Percentiles rank a stretch among this genome's conserved stretches.
Conservation (phyloP, 1,140 invertebrate species). For the Papilio aristodemus region DNA sequence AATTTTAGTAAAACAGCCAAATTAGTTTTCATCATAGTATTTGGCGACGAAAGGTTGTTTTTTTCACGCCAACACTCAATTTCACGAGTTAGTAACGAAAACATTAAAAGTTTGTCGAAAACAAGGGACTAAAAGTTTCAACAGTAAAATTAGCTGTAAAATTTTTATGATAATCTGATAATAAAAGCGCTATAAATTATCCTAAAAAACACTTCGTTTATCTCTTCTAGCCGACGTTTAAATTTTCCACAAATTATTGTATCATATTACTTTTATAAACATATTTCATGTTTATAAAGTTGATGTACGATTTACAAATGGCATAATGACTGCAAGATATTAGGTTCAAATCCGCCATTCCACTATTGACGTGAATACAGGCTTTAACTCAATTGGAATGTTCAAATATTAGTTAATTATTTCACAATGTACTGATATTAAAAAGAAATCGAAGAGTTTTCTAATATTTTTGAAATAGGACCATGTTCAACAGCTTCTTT, state of each 20-base stretch:
- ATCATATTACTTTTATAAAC: too few relatives aligned
- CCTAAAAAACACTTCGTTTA: background rate
- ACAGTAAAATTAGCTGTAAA: constrained; percentile 17
- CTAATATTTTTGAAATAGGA: too few relatives aligned
- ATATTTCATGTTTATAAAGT: too few relatives aligned
- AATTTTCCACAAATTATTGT: background rate
- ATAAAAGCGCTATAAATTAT: constrained; percentile 7
- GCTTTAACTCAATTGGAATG: too few relatives aligned
- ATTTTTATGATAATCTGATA: constrained; percentile 18
- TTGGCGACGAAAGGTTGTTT: constrained; percentile 3
- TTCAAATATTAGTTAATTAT: too few relatives aligned
- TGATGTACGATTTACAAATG: too few relatives aligned
- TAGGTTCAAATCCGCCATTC: too few relatives aligned
- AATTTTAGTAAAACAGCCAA: background rate
- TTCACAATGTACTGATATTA: too few relatives aligned
- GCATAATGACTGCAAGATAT: too few relatives aligned
- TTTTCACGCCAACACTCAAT: constrained; percentile 21
- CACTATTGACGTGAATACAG: too few relatives aligned
- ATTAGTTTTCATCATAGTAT: constrained; percentile 12
- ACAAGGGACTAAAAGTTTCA: constrained; percentile 7
- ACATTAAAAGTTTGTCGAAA: constrained; percentile 20
- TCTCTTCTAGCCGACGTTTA: background rate
- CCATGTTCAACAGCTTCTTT: too few relatives aligned
- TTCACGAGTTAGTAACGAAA: constrained; percentile 13
- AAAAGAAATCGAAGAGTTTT: too few relatives aligned